Base-by-base conservation (phyloP, 2,888 invertebrate species). In the Drosophila flavopinicola region DNA sequence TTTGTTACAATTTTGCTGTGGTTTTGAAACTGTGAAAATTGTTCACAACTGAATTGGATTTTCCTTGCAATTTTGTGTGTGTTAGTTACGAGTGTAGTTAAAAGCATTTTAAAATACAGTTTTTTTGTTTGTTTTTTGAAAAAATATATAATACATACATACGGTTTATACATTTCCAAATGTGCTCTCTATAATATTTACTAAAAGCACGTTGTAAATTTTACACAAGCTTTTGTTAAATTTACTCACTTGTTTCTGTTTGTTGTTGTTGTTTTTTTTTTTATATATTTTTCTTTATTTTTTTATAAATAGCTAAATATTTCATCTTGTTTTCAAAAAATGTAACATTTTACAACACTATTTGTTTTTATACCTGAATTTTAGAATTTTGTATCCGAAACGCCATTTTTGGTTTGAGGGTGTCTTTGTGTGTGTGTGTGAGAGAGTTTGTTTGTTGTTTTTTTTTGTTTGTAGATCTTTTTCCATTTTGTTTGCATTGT, bases 361-460 rank as follows among this genome's bases (percentile, higher is more conserved):
- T 67, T 59, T 83, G 78, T 85, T 76, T 67, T 72, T 66, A 85
- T 89, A 90, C 90, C 90, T 90, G 90, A 90, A 90, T 90, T 90
- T 90, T 90, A 90, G 90, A 90, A 90, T 90, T 90, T 90, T 89
- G 90, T 89, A 88, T 87, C 90, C 90, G 90, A 90, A 90, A 90
- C 85, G 72, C 85, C 78, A 54, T 84, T 88, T 78, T 59, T 77
- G 67, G 39, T 66, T 77, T 77, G 76, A 51, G 60, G 49, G 68
- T 78, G 70, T 41, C 24, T 63, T 37, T 56, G 27, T 60, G 27
- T 56, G 7, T 24, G 60, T 33, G 3, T 71, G 47, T 65, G 72
- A 32, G 53, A 35, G 60, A 69, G 63, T 30, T 32, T 59, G 48
- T 47, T 38, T 58, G 23, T 57, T 53, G 29, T 42, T 41, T 51